Evolutionary conservation across 2,113 vertebrate genomes (phyloP).

Genomic region (Osmerus mordax): DNA sequence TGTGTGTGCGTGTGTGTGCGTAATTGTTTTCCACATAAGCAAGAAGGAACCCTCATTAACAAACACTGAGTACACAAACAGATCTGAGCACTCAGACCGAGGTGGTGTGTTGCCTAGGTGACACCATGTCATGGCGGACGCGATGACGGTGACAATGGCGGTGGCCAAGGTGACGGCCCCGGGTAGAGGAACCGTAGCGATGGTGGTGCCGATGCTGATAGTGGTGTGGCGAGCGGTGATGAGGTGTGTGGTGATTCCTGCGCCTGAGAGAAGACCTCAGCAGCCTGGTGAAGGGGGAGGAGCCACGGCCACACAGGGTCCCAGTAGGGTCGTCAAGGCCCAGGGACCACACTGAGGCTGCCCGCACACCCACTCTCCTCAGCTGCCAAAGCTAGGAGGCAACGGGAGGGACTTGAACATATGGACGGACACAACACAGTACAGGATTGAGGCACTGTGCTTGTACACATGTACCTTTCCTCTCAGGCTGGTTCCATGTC

Average conservation of each 20-base stretch:
- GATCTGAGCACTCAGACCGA: no score
- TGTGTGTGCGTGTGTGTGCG: no score
- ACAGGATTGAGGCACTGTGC: background rate
- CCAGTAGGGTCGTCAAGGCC: slow-evolving; percentile 18
- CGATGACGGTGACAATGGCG: slow-evolving; percentile 8
- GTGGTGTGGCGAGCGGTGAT: background rate
- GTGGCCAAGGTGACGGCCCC: background rate
- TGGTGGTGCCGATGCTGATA: background rate
- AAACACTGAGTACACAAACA: background rate
- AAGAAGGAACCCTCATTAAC: background rate
- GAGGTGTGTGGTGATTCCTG: background rate
- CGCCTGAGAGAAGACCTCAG: background rate
- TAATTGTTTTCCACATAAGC: background rate
- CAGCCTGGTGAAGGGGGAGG: slow-evolving; percentile 12
- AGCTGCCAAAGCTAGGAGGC: slow-evolving; percentile 1
- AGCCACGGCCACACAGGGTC: background rate
- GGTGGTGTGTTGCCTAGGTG: background rate
- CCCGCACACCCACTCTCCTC: slow-evolving; percentile 1
- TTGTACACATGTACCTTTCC: slow-evolving; percentile 12
- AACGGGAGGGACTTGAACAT: background rate
- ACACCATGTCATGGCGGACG: background rate
- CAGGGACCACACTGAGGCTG: slow-evolving; percentile 14
- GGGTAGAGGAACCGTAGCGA: background rate
- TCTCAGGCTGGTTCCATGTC: slow-evolving; percentile 1
- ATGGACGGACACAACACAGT: background rate